Percentiles rank a stretch among this genome's conserved stretches.
These are phyloP conservation scores for Barbus barbus DNA, from an alignment of 2,113 vertebrate species.

Conservation along the genomic window DNA sequence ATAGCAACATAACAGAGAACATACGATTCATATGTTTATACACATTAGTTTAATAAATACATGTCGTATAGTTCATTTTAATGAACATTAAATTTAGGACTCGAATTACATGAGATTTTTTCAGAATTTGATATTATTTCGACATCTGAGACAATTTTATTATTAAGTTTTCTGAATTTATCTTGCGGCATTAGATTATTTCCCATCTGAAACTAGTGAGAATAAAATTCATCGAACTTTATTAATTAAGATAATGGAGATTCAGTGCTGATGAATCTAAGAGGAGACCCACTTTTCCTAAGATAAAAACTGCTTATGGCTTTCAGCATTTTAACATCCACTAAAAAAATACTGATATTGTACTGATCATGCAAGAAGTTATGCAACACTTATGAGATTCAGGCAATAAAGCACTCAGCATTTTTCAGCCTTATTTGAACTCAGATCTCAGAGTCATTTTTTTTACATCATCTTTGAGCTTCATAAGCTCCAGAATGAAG, in stretches of 20 bases:
- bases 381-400: slow-evolving; percentile 9
- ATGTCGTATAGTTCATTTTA: no score
- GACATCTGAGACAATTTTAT: not conserved
- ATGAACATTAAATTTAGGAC: no score
- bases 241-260: slow-evolving; percentile 44
- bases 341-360: slow-evolving; percentile 22
- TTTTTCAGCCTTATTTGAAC: not conserved
- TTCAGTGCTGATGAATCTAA: slow-evolving; percentile 12
- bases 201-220: slow-evolving; percentile 32
- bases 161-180: no score
- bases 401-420: slow-evolving; percentile 19
- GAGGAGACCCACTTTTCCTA: slow-evolving; percentile 17
- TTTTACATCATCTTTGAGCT: not conserved
- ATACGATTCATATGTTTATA: not conserved
- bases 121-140: not conserved
- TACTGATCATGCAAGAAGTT: slow-evolving; percentile 25
- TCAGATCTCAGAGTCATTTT: not conserved
- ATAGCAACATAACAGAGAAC: not conserved
- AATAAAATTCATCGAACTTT: slow-evolving; percentile 44
- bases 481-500: not conserved
- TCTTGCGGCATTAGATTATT: not conserved
- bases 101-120: no score
- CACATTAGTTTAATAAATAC: not conserved
- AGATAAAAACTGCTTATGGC: not conserved
- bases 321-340: slow-evolving; percentile 17